Evolutionary conservation across 2,797 vertebrate genomes (phyloP).

Genomic region (Pantherophis vulpinus): DNA sequence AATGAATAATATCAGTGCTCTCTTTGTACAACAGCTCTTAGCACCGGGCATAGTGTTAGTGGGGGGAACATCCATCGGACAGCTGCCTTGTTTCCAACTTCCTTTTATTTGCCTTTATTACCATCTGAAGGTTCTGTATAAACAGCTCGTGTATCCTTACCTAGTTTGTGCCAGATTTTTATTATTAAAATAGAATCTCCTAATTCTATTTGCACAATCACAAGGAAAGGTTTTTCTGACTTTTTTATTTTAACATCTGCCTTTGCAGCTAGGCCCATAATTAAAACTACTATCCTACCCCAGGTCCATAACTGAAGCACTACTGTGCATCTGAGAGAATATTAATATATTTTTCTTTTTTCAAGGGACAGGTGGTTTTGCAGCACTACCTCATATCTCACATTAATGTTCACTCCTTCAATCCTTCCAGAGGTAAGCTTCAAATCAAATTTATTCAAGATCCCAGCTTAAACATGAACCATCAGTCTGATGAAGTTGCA

Average conservation of each 20-base stretch:
- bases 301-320: neutral
- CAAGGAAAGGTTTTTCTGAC: neutral
- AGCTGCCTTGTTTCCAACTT: neutral
- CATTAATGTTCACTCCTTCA: neutral
- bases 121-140: neutral
- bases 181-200: neutral
- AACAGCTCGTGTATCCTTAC: neutral
- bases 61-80: neutral
- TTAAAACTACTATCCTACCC: neutral
- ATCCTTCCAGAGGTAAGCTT: neutral
- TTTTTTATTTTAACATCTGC: neutral
- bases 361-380: neutral
- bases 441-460: neutral
- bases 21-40: slow-evolving; percentile 71
- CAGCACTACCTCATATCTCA: neutral
- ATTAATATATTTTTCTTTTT: neutral
- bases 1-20: slow-evolving; percentile 90
- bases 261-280: neutral
- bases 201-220: neutral
- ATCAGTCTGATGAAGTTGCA: neutral
- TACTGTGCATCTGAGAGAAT: neutral
- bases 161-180: neutral
- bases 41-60: slow-evolving; percentile 20
- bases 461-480: neutral
- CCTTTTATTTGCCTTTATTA: slow-evolving; percentile 1